Base-by-base conservation (phyloP, 1,140 invertebrate species). In the Cyphomyrmex costatus region DNA sequence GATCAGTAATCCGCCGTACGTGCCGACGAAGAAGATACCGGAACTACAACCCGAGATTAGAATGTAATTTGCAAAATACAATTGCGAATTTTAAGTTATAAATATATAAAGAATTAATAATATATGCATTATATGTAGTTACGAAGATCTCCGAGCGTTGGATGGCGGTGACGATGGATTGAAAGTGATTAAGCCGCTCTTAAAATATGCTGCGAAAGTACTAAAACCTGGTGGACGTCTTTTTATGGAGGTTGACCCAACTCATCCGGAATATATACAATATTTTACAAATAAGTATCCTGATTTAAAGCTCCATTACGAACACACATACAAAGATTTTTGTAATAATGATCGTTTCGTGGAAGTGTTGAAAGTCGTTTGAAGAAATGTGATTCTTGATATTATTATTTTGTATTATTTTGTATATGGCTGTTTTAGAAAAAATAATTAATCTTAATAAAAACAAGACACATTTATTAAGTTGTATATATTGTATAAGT, bases 1-100 rank as follows among this genome's bases (percentile, higher is more conserved):
- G 27, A 95, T 97, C 56, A 96, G 96, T 53, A 97, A 97, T 95
- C 97, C 97, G 10, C 97, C 97, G 0, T 97, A 97, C 91, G 94
- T 97, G 14, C 95, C 96, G 27, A 95, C 95, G 0, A 93, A 95
- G 12, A 94, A 96, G 82, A 93, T 97, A 74, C 89, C 94, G 46
- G 92, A 93, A 63, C 88, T 97, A 12, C 93, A 96, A 88, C 96
- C 96, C 4, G 96, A 97, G 93, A 96, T 97, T 65, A 94, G 95
- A 91, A 91, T 96, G 96, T 97, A 95, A 96, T 53, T 85, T 8
- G 21, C n/a, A 71, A 60, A 49, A 2, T 61, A 5, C 42, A 3
- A 71, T 10, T 51, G 1, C 21, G 36, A 71, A 56, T 1, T 63
- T 73, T 5, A 71, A 14, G 3, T 78, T 73, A 4, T 16, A 86